phyloP scores from a whole-genome alignment of 2,113 vertebrate genomes.

The Mus musculus region DNA sequence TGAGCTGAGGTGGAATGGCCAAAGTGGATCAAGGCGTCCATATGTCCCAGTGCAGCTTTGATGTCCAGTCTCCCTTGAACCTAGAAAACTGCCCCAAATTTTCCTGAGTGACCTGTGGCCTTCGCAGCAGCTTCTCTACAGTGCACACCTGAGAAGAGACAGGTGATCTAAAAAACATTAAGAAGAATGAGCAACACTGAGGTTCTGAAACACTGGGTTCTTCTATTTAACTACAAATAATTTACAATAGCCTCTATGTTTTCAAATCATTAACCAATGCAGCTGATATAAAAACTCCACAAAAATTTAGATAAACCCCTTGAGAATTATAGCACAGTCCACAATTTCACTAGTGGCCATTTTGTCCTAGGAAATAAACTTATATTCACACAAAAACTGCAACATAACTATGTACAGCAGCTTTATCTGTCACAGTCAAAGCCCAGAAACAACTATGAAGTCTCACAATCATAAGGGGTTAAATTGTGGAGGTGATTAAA shows the following conservation, averaged over 20 bases:
- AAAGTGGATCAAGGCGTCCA: neutral
- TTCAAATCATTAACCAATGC: constrained; percentile 60
- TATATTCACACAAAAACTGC: constrained; percentile 31
- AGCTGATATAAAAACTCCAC: constrained; percentile 29
- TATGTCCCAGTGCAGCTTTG: neutral
- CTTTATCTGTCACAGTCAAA: constrained; percentile 29
- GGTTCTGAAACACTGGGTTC: neutral
- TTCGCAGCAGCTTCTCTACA: neutral
- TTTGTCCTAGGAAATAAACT: constrained; percentile 53
- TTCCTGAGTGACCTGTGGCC: neutral
- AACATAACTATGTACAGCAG: neutral
- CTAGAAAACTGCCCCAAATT: neutral
- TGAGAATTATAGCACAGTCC: constrained; percentile 46
- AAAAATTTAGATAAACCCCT: constrained; percentile 11
- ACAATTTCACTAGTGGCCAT: constrained; percentile 53
- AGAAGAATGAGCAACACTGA: neutral
- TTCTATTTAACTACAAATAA: constrained; percentile 28
- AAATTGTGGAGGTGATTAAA: neutral
- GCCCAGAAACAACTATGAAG: neutral
- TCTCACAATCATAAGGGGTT: neutral
- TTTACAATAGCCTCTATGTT: constrained; percentile 7
- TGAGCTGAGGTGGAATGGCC: neutral
- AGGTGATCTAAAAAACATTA: neutral
- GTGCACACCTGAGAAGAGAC: neutral
- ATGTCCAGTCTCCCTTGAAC: neutral